Conservation (phyloP, 37 sponge, comb jelly and placozoan genomes). For the Cladorhizidae sp. region DNA sequence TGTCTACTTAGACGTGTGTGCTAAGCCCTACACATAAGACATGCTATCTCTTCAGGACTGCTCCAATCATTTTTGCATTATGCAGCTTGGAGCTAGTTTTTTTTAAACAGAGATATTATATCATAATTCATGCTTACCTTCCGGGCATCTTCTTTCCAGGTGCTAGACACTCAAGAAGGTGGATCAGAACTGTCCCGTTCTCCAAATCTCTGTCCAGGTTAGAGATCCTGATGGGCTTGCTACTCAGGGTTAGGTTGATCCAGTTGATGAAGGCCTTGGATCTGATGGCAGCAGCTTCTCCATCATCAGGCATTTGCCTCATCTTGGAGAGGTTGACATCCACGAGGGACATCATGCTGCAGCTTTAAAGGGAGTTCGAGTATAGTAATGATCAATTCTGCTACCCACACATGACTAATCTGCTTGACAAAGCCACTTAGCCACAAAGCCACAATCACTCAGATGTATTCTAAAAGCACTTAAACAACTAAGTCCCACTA, state of each 20-base stretch:
- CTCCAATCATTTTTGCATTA: no score
- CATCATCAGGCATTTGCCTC: background rate
- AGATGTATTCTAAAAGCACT: no score
- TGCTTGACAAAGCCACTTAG: no score
- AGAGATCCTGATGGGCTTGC: conserved; percentile 40
- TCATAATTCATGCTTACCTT: conserved; percentile 18
- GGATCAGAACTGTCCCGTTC: conserved; percentile 80
- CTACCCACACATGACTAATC: no score
- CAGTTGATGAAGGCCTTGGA: conserved; percentile 72
- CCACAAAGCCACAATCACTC: no score
- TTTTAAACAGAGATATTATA: background rate
- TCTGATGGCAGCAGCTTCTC: background rate
- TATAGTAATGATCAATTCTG: no score
- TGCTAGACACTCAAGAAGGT: conserved; percentile 75
- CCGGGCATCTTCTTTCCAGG: conserved; percentile 63
- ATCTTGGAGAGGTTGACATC: background rate
- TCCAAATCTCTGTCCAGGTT: conserved; percentile 74
- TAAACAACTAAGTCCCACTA: no score
- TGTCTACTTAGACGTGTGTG: no score
- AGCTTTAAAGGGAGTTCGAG: no score
- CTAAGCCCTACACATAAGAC: no score
- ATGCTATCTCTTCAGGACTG: no score
- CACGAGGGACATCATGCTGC: background rate
- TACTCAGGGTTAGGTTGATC: conserved; percentile 62
- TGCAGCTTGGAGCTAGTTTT: background rate